Evolutionary conservation across 2,888 invertebrate genomes (phyloP).

Genomic region (Eristalis tenax): DNA sequence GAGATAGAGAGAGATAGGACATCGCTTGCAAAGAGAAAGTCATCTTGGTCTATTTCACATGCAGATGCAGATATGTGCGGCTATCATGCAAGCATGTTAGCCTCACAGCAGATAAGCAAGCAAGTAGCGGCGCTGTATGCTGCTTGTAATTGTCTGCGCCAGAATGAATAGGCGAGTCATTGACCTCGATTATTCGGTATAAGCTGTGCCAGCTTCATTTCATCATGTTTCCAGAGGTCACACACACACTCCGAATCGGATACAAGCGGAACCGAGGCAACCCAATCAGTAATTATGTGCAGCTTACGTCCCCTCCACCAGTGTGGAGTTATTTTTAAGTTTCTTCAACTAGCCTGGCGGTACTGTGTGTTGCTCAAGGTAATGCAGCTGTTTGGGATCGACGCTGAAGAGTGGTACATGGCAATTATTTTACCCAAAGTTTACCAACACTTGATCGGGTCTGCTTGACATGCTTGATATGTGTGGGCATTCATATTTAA

Average conservation of each 20-base stretch:
- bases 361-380: neutral
- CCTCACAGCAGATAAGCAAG: neutral
- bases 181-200: conserved; percentile 28
- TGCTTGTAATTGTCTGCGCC: conserved; percentile 6
- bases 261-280: neutral
- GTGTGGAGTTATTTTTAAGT: conserved; percentile 18
- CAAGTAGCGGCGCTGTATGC: no score
- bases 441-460: neutral
- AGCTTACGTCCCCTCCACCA: neutral
- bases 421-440: neutral
- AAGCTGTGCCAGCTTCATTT: conserved; percentile 1
- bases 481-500: no score
- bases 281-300: conserved; percentile 11
- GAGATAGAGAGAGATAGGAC: neutral
- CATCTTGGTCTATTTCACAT: conserved; percentile 18
- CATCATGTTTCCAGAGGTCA: conserved; percentile 36
- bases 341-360: neutral
- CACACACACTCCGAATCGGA: neutral
- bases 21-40: conserved; percentile 39
- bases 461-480: no score
- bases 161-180: conserved; percentile 27
- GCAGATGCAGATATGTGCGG: conserved; percentile 10
- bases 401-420: neutral
- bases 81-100: conserved; percentile 17
- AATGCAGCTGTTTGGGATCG: neutral